A percentile compares a stretch with the other conserved stretches of the same genome.
Conservation (phyloP, 2,888 invertebrate genomes). For the Caenorhabditis panamensis region DNA sequence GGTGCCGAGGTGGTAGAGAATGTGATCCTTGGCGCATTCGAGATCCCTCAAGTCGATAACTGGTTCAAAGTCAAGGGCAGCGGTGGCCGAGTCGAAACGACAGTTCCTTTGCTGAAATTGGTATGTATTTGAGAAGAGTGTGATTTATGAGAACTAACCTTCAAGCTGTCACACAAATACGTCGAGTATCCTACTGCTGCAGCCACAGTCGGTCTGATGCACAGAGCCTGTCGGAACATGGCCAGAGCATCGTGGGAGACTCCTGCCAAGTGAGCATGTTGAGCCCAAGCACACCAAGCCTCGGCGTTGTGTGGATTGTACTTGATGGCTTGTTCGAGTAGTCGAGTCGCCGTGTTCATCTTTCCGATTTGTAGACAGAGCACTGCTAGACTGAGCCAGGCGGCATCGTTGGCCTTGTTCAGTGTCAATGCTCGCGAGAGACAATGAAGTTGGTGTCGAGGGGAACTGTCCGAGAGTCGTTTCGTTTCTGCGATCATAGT, state of each 20-base stretch:
- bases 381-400: constrained; percentile 61
- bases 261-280: constrained; percentile 46
- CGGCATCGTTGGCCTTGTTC: constrained; percentile 63
- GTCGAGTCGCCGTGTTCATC: constrained; percentile 37
- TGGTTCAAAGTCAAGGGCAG: constrained; percentile 57
- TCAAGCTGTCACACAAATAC: constrained; percentile 43
- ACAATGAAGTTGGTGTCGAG: constrained; percentile 58
- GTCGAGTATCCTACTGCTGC: constrained; percentile 44
- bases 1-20: constrained; percentile 60
- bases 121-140: no score
- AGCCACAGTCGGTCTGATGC: constrained; percentile 38
- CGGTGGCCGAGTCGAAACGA: constrained; percentile 57
- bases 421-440: constrained; percentile 59
- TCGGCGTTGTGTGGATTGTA: constrained; percentile 66
- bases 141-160: constrained; percentile 16
- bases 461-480: constrained; percentile 25
- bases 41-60: constrained; percentile 57
- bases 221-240: constrained; percentile 65
- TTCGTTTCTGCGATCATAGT: constrained; percentile 55
- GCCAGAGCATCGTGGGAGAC: constrained; percentile 47
- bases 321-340: constrained; percentile 62
- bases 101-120: constrained; percentile 21
- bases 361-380: constrained; percentile 53
- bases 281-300: constrained; percentile 67
- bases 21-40: constrained; percentile 7